These are phyloP conservation scores for Reticulitermes speratus DNA, from an alignment of 1,140 invertebrate genomes.

Conservation along the genomic window DNA sequence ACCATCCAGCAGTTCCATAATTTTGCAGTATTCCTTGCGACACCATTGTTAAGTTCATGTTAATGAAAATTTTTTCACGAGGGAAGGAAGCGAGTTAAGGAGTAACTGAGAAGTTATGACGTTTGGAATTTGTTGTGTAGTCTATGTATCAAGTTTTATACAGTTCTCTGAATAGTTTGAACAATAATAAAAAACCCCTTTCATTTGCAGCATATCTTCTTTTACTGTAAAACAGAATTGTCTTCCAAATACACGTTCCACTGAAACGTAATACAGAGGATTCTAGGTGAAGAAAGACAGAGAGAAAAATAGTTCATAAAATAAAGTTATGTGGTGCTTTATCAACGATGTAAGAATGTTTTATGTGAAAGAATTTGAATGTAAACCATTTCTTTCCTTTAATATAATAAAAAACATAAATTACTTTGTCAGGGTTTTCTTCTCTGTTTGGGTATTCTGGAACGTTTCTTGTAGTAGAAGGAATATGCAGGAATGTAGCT, in stretches of 20 bases:
- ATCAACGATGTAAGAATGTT: conserved; percentile 1
- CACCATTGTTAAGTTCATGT: no score
- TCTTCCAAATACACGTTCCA: neutral
- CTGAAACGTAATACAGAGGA: neutral
- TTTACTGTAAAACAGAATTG: neutral
- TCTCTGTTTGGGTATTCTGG: no score
- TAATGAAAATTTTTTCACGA: no score
- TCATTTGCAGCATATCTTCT: neutral
- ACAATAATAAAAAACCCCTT: neutral
- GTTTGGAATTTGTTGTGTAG: neutral
- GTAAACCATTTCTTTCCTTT: neutral
- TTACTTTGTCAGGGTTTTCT: neutral
- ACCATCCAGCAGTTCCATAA: no score
- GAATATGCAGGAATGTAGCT: neutral
- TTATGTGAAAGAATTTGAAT: neutral
- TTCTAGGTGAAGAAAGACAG: no score
- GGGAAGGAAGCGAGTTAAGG: no score
- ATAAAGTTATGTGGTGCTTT: neutral
- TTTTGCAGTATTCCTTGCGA: no score
- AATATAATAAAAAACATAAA: neutral
- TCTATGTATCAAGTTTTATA: neutral
- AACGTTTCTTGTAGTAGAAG: no score
- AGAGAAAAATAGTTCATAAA: neutral
- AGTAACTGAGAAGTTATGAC: neutral
- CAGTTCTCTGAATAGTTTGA: neutral